These are phyloP conservation scores for Nomada goodeniana DNA, from an alignment of 2,888 invertebrate genomes.

Conservation along the genomic window DNA sequence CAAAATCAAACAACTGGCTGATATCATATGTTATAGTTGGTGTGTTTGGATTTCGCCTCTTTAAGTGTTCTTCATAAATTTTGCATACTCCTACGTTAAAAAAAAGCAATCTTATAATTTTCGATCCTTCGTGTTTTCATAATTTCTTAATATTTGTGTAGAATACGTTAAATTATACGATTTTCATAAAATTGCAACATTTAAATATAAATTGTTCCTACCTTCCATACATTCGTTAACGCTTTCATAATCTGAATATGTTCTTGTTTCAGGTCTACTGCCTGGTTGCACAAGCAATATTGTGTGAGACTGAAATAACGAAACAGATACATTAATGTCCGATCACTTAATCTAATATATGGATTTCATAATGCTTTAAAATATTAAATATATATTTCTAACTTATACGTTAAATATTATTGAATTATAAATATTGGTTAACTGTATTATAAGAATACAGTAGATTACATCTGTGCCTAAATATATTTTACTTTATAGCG, in stretches of 20 bases:
- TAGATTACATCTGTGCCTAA: background rate
- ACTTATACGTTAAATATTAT: background rate
- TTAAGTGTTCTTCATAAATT: conserved; percentile 99
- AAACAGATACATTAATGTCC: conserved; percentile 3
- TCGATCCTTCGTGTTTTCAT: background rate
- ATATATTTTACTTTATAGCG: background rate
- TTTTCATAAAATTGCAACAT: conserved; percentile 1
- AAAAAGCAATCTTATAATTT: background rate
- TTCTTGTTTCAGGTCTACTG: conserved; percentile 96
- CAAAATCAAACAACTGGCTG: conserved; percentile 98
- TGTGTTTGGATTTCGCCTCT: conserved; percentile 96
- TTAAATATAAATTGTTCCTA: conserved; percentile 75
- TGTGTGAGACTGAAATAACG: conserved; percentile 93
- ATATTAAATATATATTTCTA: background rate
- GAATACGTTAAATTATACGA: conserved; percentile 1
- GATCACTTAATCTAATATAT: background rate
- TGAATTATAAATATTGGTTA: background rate
- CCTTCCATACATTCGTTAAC: conserved; percentile 99
- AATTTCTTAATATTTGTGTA: background rate
- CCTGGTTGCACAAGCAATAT: conserved; percentile 98
- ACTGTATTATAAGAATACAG: background rate
- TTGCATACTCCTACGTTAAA: conserved; percentile 93
- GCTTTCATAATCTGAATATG: conserved; percentile 99
- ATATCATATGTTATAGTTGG: conserved; percentile 99
- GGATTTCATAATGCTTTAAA: background rate